Percentiles rank a stretch among this genome's conserved stretches.
phyloP scores from a whole-genome alignment of 2,113 vertebrate species.

The Periophthalmodon schlosseri region DNA sequence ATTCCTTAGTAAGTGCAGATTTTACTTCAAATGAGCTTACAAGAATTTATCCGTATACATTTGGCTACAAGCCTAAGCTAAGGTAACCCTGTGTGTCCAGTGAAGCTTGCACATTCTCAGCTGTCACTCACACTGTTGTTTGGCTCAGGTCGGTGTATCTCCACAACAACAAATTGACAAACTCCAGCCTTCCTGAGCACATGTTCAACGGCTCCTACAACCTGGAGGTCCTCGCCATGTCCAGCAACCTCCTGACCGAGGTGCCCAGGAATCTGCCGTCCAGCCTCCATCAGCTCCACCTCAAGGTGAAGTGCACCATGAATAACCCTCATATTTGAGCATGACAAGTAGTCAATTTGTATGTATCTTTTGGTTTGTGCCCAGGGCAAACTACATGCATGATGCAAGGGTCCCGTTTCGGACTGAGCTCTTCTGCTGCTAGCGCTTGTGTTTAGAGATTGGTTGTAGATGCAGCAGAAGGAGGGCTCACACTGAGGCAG shows the following conservation, averaged over 20 bases:
- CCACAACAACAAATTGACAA: slow-evolving; percentile 96
- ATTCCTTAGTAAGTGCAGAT: slow-evolving; percentile 91
- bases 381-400: no score
- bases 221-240: slow-evolving; percentile 94
- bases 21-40: slow-evolving; percentile 95
- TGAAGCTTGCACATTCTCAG: rapidly evolving
- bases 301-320: slow-evolving; percentile 80
- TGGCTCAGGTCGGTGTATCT: slow-evolving; percentile 91
- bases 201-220: slow-evolving; percentile 91
- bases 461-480: no score
- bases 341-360: not conserved
- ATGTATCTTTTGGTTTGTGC: no score
- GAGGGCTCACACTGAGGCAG: no score
- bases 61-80: slow-evolving; percentile 92
- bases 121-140: not conserved
- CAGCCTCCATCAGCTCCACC: slow-evolving; percentile 88
- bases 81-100: slow-evolving; percentile 76
- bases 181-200: slow-evolving; percentile 87
- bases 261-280: slow-evolving; percentile 89
- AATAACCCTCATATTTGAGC: not conserved
- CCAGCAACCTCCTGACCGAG: slow-evolving; percentile 92
- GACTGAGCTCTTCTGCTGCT: no score
- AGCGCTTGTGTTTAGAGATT: no score
- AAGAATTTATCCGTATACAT: slow-evolving; percentile 92
- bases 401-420: no score